Base-by-base conservation (phyloP, 1,140 invertebrate species). In the Procambarus virginalis region DNA sequence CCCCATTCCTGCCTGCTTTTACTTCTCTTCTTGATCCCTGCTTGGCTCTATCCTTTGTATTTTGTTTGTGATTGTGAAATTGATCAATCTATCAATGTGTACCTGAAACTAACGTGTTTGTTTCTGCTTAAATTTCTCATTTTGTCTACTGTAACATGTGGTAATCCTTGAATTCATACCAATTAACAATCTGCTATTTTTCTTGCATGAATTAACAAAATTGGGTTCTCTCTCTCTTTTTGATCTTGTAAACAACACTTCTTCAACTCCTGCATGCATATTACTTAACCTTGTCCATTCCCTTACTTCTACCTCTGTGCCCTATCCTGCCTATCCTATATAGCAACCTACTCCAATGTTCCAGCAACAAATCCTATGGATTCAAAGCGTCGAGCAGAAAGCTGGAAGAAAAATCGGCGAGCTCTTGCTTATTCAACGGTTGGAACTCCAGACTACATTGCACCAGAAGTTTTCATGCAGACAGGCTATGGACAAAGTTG, bases 401-500 rank as follows among this genome's bases (percentile, higher is more conserved):
- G 98, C 91, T 99, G 98, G 98, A 99, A 99, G 94, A 96, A 97
- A 92, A 99, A 99, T 94, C 95, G 98, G 92, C 95, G 98, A 94
- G 98, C 98, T 80, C 94, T 99, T 83, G 98, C 97, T 20, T 98
- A 98, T 93, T 97, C 98, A 91, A 99, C 99, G 20, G 99, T 99
- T 60, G 99, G 99, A 75, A 99, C 99, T 49, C 99, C 99, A 8
- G 99, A 99, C 95, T 99, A 99, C 93, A 99, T 99, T 93, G 99
- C 99, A n/a, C 99, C 99, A 10, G 97, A 98, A 95, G 98, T 99
- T 73, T 97, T 99, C 94, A 96, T 99, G 92, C 98, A 99, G 95
- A 99, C 98, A 48, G 99, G 99, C 84, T 99, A 99, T 94, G 98
- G 97, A 2, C 97, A 97, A 64, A 97, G 98, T 81, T 99, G 99